A percentile compares a stretch with the other conserved stretches of the same genome.
Evolutionary conservation across 1,140 invertebrate genomes (phyloP).

Genomic region (Zaprionus taronus): DNA sequence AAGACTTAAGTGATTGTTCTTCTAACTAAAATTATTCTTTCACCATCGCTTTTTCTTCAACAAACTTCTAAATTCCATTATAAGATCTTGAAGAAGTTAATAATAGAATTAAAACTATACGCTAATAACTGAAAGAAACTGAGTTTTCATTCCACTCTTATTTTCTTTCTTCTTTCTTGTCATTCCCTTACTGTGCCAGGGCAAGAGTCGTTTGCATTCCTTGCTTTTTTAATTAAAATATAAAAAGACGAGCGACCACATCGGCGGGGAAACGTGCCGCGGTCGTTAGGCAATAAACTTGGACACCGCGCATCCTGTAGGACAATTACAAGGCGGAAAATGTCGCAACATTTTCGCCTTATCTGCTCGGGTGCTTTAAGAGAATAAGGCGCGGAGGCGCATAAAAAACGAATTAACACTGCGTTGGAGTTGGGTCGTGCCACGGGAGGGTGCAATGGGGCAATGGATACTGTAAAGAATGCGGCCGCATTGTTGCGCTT

Average conservation of each 20-base stretch:
- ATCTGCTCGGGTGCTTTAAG: slow-evolving; percentile 61
- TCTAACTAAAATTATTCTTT: too few relatives aligned
- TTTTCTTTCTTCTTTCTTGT: neutral
- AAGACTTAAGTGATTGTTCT: too few relatives aligned
- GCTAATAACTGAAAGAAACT: slow-evolving; percentile 16
- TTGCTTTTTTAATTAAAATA: slow-evolving; percentile 82
- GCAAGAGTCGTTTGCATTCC: slow-evolving; percentile 27
- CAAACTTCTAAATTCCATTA: neutral
- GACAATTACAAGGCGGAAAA: slow-evolving; percentile 82
- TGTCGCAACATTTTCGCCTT: slow-evolving; percentile 79
- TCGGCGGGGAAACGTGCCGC: slow-evolving; percentile 66
- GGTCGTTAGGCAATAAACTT: slow-evolving; percentile 84
- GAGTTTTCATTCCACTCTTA: neutral
- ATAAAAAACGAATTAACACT: slow-evolving; percentile 61
- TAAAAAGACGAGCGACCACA: slow-evolving; percentile 58
- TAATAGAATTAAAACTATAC: neutral
- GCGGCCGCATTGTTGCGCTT: slow-evolving; percentile 48
- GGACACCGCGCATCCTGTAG: slow-evolving; percentile 75
- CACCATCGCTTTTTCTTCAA: too few relatives aligned
- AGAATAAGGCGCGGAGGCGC: slow-evolving; percentile 45
- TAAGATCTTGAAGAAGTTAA: neutral
- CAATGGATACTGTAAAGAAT: slow-evolving; percentile 14
- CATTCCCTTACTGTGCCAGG: slow-evolving; percentile 32
- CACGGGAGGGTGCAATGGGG: neutral
- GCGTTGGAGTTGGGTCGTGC: neutral